phyloP scores from a whole-genome alignment of 2,797 vertebrate genomes.

The Melopsittacus undulatus region DNA sequence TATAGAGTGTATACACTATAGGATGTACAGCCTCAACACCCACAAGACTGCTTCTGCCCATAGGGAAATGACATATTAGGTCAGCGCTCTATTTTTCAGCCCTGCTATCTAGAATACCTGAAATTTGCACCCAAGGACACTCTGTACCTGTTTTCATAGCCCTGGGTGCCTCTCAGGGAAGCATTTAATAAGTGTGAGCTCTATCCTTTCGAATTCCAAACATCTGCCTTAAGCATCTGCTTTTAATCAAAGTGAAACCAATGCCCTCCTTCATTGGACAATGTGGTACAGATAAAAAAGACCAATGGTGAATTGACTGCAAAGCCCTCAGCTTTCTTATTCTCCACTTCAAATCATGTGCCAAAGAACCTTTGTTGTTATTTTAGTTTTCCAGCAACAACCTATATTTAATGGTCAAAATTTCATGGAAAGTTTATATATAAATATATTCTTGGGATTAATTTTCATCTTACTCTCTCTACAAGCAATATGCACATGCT shows the following conservation, averaged over 20 bases:
- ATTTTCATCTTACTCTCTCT: background rate
- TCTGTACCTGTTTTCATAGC: conserved; percentile 36
- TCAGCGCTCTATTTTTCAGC: background rate
- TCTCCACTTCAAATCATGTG: conserved; percentile 50
- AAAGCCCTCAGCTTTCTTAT: conserved; percentile 47
- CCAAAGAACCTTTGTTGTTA: conserved; percentile 37
- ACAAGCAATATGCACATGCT: background rate
- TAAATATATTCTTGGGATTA: background rate
- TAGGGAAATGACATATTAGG: background rate
- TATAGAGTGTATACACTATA: accelerated
- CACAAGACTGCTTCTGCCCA: background rate
- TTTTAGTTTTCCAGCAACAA: conserved; percentile 63
- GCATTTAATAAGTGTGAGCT: conserved; percentile 36
- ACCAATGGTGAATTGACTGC: background rate
- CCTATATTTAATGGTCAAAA: conserved; percentile 21
- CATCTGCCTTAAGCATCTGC: conserved; percentile 63
- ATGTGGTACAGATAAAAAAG: conserved; percentile 57
- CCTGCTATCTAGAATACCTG: background rate
- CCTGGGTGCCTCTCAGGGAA: conserved; percentile 45
- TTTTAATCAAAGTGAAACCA: conserved; percentile 69
- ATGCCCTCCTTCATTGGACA: conserved; percentile 54
- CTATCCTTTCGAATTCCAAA: conserved; percentile 58
- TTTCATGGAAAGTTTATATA: background rate
- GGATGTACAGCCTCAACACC: background rate
- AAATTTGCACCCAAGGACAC: background rate